Evolutionary conservation across 2,113 vertebrate species (phyloP).

Genomic region (Xiphophorus hellerii): DNA sequence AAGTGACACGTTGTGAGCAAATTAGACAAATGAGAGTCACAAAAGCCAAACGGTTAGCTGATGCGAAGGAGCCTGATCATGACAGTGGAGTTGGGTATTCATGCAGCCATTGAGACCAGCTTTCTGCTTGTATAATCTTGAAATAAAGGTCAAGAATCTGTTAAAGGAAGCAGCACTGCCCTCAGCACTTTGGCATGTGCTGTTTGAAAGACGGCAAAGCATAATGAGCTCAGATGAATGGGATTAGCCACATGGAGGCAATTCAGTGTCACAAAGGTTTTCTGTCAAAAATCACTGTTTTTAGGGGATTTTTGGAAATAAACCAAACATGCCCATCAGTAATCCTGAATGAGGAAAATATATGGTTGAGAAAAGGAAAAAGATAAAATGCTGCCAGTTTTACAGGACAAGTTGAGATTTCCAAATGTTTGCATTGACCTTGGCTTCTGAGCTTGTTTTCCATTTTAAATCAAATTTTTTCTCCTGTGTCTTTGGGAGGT

Average conservation of each 20-base stretch:
- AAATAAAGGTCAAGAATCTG: constrained; percentile 56
- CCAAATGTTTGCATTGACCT: constrained; percentile 44
- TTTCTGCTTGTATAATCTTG: constrained; percentile 42
- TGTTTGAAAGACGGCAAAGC: constrained; percentile 27
- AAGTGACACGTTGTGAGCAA: constrained; percentile 58
- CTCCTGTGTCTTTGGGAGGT: constrained; percentile 63
- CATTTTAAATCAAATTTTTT: constrained; percentile 42
- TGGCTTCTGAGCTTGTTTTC: constrained; percentile 42
- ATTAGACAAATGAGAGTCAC: constrained; percentile 47
- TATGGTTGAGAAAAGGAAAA: constrained; percentile 22
- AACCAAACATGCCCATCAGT: neutral
- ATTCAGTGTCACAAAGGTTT: constrained; percentile 17
- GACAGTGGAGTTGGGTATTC: constrained; percentile 36
- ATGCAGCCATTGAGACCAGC: constrained; percentile 30
- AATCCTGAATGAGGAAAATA: neutral
- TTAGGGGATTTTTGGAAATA: neutral
- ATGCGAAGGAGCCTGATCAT: constrained; percentile 63
- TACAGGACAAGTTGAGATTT: constrained; percentile 8
- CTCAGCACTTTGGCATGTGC: constrained; percentile 17
- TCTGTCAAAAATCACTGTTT: constrained; percentile 19
- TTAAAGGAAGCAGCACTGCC: constrained; percentile 24
- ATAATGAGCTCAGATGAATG: constrained; percentile 37
- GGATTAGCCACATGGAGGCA: constrained; percentile 34
- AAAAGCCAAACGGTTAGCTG: constrained; percentile 28
- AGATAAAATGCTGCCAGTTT: constrained; percentile 20